phyloP scores from a whole-genome alignment of 2,888 invertebrate genomes.

The Aphodius sticticus region DNA sequence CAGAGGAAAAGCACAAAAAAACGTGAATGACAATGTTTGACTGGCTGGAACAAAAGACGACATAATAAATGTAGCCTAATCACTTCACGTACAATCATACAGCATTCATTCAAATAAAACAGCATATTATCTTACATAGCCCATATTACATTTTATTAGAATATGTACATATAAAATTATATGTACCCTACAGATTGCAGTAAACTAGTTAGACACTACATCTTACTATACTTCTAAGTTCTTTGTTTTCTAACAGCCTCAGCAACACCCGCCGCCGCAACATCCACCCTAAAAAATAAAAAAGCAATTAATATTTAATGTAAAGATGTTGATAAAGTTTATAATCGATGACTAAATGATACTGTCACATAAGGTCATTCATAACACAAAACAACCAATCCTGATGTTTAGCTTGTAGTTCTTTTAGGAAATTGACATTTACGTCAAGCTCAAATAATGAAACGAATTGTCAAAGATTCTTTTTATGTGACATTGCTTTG shows the following conservation, averaged over 20 bases:
- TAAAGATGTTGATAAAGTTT: background rate
- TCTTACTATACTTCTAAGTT: background rate
- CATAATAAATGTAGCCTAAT: background rate
- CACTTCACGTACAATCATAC: background rate
- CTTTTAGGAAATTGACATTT: too few relatives aligned
- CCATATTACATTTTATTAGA: background rate
- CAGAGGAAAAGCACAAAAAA: too few relatives aligned
- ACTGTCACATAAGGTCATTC: too few relatives aligned
- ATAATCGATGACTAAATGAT: background rate
- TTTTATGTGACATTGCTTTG: too few relatives aligned
- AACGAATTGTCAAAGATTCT: too few relatives aligned
- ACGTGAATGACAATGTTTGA: too few relatives aligned
- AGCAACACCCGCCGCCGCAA: background rate
- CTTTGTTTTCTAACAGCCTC: background rate
- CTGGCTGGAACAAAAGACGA: too few relatives aligned
- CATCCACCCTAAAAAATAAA: background rate
- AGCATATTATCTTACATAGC: background rate
- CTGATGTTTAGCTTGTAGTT: too few relatives aligned
- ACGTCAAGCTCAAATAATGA: too few relatives aligned
- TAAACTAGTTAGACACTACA: background rate
- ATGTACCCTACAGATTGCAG: background rate
- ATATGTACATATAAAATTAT: background rate
- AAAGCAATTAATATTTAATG: background rate
- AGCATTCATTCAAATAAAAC: background rate
- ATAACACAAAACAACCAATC: too few relatives aligned